Evolutionary conservation across 2,888 invertebrate genomes (phyloP).

Genomic region (Stenurella melanura): DNA sequence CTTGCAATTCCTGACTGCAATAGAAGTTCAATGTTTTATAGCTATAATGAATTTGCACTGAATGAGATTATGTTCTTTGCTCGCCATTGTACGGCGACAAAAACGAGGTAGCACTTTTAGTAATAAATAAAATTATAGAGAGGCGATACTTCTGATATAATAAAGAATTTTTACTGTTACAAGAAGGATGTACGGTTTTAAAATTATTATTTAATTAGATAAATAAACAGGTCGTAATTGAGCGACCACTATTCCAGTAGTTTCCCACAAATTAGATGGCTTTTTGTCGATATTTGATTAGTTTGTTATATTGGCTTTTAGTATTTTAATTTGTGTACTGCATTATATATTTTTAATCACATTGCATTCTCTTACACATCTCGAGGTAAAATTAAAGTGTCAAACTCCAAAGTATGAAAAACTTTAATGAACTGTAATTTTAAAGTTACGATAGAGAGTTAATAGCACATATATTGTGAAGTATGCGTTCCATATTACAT

Average conservation of each 20-base stretch:
- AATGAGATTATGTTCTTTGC: slow-evolving; percentile 7
- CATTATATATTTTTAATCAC: not conserved
- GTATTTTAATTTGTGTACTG: not conserved
- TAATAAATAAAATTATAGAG: slow-evolving; percentile 7
- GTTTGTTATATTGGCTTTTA: not conserved
- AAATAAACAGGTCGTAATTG: not conserved
- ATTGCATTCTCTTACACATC: not conserved
- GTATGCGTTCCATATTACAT: too few species aligned
- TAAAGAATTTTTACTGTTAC: not conserved
- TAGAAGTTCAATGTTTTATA: not conserved
- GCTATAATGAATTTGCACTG: slow-evolving; percentile 3
- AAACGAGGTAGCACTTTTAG: slow-evolving; percentile 1
- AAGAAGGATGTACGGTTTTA: not conserved
- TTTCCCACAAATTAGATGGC: not conserved
- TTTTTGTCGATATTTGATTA: not conserved
- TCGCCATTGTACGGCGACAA: not conserved
- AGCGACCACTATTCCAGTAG: not conserved
- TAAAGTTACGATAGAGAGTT: too few species aligned
- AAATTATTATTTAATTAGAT: slow-evolving; percentile 4
- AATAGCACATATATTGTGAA: too few species aligned
- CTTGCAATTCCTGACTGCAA: not conserved
- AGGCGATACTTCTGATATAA: not conserved
- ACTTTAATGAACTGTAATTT: too few species aligned
- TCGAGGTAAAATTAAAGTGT: not conserved
- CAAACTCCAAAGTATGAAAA: not conserved